phyloP scores from a whole-genome alignment of 1,140 invertebrate species.

The Lycorma delicatula region DNA sequence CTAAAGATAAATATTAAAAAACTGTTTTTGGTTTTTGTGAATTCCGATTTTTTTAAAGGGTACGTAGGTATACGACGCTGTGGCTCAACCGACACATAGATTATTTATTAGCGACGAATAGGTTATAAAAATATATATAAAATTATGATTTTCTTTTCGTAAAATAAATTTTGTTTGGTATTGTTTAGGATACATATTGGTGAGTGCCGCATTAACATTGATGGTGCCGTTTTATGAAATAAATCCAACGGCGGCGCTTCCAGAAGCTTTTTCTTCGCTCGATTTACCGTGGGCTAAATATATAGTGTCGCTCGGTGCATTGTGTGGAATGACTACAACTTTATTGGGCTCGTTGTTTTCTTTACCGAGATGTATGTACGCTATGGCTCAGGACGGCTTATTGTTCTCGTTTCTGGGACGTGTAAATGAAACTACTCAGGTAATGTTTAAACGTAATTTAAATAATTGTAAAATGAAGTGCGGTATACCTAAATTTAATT shows the following conservation, averaged over 20 bases:
- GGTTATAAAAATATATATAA: too few relatives aligned
- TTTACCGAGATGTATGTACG: constrained; percentile 73
- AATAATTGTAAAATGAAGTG: too few relatives aligned
- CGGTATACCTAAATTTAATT: too few relatives aligned
- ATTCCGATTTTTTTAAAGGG: too few relatives aligned
- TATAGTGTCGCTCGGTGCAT: constrained; percentile 74
- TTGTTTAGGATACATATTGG: constrained; percentile 54
- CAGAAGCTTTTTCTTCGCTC: constrained; percentile 68
- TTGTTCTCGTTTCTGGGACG: constrained; percentile 70
- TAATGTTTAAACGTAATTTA: constrained; percentile 23
- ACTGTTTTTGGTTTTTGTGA: too few relatives aligned
- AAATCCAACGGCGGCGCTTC: constrained; percentile 64
- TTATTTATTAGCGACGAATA: too few relatives aligned
- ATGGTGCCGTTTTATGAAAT: constrained; percentile 70
- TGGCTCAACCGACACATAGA: too few relatives aligned
- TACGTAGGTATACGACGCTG: too few relatives aligned
- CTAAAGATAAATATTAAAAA: too few relatives aligned
- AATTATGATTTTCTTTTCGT: too few relatives aligned
- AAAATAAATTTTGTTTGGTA: too few relatives aligned
- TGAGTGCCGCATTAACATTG: constrained; percentile 70
- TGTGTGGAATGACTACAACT: constrained; percentile 84
- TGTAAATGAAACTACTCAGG: constrained; percentile 64
- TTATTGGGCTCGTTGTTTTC: constrained; percentile 77
- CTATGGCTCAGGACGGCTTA: constrained; percentile 82
- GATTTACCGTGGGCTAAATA: constrained; percentile 78